Percentiles rank a stretch among this genome's conserved stretches.
Evolutionary conservation across 2,797 vertebrate genomes (phyloP).

Genomic region (Selene dorsalis): DNA sequence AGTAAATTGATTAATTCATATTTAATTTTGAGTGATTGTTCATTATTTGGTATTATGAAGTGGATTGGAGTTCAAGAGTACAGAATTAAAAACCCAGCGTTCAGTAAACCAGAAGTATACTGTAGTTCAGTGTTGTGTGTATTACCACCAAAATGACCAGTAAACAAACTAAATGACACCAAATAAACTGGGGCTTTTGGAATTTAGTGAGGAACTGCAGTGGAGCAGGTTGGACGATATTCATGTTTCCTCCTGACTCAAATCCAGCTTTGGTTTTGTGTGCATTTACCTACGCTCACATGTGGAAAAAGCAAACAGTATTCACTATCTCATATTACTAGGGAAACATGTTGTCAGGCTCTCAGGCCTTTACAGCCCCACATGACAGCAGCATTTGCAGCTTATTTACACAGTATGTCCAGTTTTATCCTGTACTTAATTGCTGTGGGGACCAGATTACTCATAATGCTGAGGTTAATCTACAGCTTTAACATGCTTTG

Average conservation of each 20-base stretch:
- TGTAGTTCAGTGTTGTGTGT: no score
- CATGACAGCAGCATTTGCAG: not conserved
- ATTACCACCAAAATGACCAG: not conserved
- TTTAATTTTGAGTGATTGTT: not conserved
- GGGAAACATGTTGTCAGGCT: slow-evolving; percentile 12
- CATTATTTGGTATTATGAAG: not conserved
- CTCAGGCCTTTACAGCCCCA: not conserved
- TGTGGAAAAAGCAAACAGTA: not conserved
- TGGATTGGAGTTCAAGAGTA: no score
- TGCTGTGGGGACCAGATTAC: slow-evolving; percentile 61
- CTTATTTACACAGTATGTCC: slow-evolving; percentile 37
- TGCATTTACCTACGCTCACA: not conserved
- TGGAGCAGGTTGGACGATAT: not conserved
- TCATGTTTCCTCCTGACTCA: not conserved
- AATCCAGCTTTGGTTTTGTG: slow-evolving; percentile 13
- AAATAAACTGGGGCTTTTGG: not conserved
- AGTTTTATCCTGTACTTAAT: slow-evolving; percentile 60
- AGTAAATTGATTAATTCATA: no score
- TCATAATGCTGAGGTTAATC: slow-evolving; percentile 55
- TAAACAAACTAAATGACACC: not conserved
- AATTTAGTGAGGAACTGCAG: not conserved
- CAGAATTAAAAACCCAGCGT: not conserved
- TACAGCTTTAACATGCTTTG: slow-evolving; percentile 37
- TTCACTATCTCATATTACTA: slow-evolving; percentile 1
- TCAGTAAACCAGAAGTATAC: not conserved